Evolutionary conservation across 1,140 invertebrate species (phyloP), one percentile per base, ranked within the genome.

Genomic region (Oryctes rhinoceros): DNA sequence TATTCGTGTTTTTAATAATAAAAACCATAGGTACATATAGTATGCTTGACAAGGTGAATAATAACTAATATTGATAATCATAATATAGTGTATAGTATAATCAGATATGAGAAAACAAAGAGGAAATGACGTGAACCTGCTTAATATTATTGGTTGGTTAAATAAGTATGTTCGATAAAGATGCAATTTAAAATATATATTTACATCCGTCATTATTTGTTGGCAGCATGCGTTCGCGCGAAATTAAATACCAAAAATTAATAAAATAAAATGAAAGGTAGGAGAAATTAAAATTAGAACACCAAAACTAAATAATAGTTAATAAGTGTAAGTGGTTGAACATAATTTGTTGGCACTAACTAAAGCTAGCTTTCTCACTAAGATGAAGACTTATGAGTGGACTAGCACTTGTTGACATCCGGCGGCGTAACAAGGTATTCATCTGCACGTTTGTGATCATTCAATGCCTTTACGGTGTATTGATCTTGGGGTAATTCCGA

Each of bases 401-500:
- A 93, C 93, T 94, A 95, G 93, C 94, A 95, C 88, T 94, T 94
- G 89, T 94, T 95, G 74, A 94, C 91, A 89, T 96, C 95, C 67
- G 95, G 94, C 81, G 95, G 94, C 74, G 95, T 94, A 76, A 92
- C 90, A 81, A 97, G 92, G 90, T 91, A 97, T 85, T 96, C 94
- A 88, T 98, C 97, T 80, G 95, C 93, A 84, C 96, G 91, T 89
- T 97, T 97, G 90, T 98, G 96, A 87, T 96, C 96, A 86, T 93
- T 95, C 80, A 98, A 91, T 82, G 96, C 96, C 86, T 94, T 94
- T 84, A 97, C 93, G 47, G 96, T 98, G 86, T 94, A 94, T 81
- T 94, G 92, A 90, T 98, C 97, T 86, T 97, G 94, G 37, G 97
- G 97, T 87, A 98, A 90, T 89, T 98, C 97, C 15, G 96, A 98